Evolutionary conservation across 2,888 invertebrate genomes (phyloP).

Genomic region (Luperina testacea): DNA sequence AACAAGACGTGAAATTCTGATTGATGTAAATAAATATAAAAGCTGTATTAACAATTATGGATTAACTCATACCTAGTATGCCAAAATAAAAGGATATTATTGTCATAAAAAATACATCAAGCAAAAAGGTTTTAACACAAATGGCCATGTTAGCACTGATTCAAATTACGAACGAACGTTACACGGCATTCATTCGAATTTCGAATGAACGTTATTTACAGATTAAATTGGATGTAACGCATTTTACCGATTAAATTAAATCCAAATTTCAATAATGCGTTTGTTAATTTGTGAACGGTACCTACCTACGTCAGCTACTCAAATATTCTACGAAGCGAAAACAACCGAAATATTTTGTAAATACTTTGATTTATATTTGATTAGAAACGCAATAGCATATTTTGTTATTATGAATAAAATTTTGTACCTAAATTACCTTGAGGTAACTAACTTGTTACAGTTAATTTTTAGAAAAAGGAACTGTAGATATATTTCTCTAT

Average conservation of each 20-base stretch:
- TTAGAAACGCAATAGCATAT: not conserved
- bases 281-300: constrained; percentile 32
- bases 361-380: constrained; percentile 30
- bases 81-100: constrained; percentile 2
- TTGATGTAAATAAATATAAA: constrained; percentile 2
- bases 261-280: constrained; percentile 48
- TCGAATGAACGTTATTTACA: constrained; percentile 44
- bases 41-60: constrained; percentile 25
- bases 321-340: constrained; percentile 29
- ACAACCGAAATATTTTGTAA: constrained; percentile 20
- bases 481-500: no score
- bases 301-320: constrained; percentile 21
- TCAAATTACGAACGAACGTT: constrained; percentile 39
- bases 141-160: constrained; percentile 28
- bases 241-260: constrained; percentile 39
- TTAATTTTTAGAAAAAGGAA: not conserved
- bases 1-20: not conserved
- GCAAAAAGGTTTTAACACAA: constrained; percentile 41
- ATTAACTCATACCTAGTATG: constrained; percentile 14
- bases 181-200: constrained; percentile 34
- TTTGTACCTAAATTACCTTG: not conserved
- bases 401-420: not conserved
- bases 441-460: not conserved
- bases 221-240: constrained; percentile 33
- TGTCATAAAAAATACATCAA: constrained; percentile 40